Conservation (phyloP, 2,797 vertebrate species). For the Phataginus tricuspis region DNA sequence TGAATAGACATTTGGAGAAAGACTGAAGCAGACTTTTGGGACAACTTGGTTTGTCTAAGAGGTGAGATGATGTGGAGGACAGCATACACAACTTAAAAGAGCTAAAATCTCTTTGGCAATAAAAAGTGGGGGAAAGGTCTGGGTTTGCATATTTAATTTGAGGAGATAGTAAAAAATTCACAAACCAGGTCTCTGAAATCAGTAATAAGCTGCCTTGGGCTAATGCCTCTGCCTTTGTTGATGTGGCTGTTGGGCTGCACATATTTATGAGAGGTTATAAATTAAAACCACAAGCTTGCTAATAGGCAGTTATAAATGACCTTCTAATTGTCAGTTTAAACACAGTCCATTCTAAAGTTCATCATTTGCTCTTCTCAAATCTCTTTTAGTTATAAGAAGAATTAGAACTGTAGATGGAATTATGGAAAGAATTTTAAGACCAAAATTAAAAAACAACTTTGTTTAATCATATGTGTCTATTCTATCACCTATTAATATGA, state of each 20-base stretch:
- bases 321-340: slow-evolving; percentile 21
- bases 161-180: slow-evolving; percentile 30
- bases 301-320: slow-evolving; percentile 36
- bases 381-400: background rate
- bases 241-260: background rate
- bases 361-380: background rate
- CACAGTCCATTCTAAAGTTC: background rate
- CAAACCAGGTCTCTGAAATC: background rate
- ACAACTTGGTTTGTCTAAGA: background rate
- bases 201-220: background rate
- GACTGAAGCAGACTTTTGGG: background rate
- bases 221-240: slow-evolving; percentile 17
- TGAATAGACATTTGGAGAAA: background rate
- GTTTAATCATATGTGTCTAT: background rate
- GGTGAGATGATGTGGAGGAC: background rate
- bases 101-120: background rate
- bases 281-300: slow-evolving; percentile 50
- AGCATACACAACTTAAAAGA: background rate
- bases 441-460: background rate
- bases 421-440: background rate
- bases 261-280: slow-evolving; percentile 20
- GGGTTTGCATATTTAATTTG: slow-evolving; percentile 17
- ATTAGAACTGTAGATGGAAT: background rate
- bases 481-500: background rate
- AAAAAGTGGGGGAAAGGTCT: background rate